A percentile compares a stretch with the other conserved stretches of the same genome.
These are phyloP conservation scores for Odontamblyopus lacepedii DNA, from an alignment of 2,797 vertebrate species.

Conservation along the genomic window DNA sequence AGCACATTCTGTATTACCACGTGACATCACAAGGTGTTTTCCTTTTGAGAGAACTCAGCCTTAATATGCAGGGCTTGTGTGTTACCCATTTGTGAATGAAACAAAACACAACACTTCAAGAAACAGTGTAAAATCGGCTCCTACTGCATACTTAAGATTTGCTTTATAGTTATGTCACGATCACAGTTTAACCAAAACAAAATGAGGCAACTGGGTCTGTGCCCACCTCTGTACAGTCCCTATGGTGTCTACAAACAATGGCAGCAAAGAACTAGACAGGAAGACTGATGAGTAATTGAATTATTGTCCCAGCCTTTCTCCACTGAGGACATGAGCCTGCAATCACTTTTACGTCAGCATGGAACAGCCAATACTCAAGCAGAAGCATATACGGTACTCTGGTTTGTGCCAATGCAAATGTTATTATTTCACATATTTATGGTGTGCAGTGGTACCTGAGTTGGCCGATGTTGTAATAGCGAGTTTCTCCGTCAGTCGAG, in stretches of 20 bases:
- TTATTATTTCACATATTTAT: neutral
- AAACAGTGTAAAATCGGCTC: no score
- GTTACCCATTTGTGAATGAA: no score
- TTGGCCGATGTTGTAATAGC: conserved; percentile 91
- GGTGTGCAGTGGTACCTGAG: conserved; percentile 78
- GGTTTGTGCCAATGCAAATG: neutral
- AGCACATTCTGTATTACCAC: no score
- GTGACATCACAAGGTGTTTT: no score
- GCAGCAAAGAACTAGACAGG: conserved; percentile 33
- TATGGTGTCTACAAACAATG: conserved; percentile 31
- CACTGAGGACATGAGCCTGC: conserved; percentile 49
- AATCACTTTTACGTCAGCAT: conserved; percentile 51
- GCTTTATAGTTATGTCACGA: neutral
- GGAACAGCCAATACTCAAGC: conserved; percentile 27
- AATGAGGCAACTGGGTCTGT: conserved; percentile 16
- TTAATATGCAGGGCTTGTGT: no score
- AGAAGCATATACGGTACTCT: neutral
- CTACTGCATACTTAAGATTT: conserved; percentile 5
- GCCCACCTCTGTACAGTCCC: conserved; percentile 14
- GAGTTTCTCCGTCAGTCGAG: conserved; percentile 88
- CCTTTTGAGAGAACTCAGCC: no score
- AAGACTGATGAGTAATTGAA: conserved; percentile 53
- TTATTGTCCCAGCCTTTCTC: conserved; percentile 47
- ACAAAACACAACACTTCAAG: no score
- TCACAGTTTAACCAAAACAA: conserved; percentile 15